Evolutionary conservation across 2,113 vertebrate species (phyloP), one percentile per base, ranked within the genome.

Genomic region (Nicator chloris): DNA sequence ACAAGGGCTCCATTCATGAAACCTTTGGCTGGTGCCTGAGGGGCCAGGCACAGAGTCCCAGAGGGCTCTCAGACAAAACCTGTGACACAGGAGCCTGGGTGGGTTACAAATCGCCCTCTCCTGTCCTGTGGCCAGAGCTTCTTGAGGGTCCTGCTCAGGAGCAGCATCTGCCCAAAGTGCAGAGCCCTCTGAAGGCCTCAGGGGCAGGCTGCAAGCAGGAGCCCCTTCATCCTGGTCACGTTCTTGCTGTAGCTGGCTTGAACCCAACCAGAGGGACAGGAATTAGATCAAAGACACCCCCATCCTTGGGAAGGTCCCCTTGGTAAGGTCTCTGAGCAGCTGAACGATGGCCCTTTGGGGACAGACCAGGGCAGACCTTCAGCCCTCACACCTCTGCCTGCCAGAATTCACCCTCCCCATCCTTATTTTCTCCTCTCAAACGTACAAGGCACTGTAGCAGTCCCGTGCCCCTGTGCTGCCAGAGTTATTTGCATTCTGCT

Each of bases 401-500:
- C 44, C 56, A 50, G 26, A 13, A 82, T 39, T 69, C 5, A 5
- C 15, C 54, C 35, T 53, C 10, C 4, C 33, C 16, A 2, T 35
- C 60, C 64, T 88, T 28, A 15, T 31, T 95, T 93, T 42, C 51
- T 70, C 85, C 90, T 61, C 56, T 53, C 7, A 9, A 33, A 49
- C 0, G 0, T 33, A 39, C 10, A 6, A 85, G 84, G 88, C 86
- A 11, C 81, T 30, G 50, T 54, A 44, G 69, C 18, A 13, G 57
- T 51, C 72, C 57, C 4, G 0, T 88, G 57, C 22, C 57, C 21
- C 18, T 35, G 40, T 50, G 70, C 94, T 68, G 64, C 85, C 93
- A 30, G 53, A 33, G 65, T 51, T 93, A 95, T 95, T 97, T 95
- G 70, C 61, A 92, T 97, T 96, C 96, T 96, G 82, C 95, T 97